Evolutionary conservation across 2,113 vertebrate genomes (phyloP).

Genomic region (Pogonocichla stellata): DNA sequence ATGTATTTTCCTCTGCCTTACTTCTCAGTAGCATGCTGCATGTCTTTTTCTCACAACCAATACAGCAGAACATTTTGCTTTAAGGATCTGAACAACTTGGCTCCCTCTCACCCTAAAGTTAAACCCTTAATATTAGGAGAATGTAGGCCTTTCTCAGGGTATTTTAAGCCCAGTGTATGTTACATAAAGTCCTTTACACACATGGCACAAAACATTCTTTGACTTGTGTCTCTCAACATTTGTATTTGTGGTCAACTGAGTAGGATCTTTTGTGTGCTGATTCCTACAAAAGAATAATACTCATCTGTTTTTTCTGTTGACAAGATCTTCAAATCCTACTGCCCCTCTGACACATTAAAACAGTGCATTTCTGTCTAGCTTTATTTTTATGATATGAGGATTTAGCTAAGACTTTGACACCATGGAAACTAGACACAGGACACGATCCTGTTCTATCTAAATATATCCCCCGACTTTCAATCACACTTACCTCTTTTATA

Average conservation of each 20-base stretch:
- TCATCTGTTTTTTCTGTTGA: conserved; percentile 57
- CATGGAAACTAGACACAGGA: conserved; percentile 66
- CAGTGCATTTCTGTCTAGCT: conserved; percentile 27
- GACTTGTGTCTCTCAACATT: conserved; percentile 2
- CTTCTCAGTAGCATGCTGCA: background rate
- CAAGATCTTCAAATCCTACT: conserved; percentile 53
- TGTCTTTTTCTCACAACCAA: background rate
- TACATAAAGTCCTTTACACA: conserved; percentile 24
- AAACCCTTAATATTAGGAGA: conserved; percentile 9
- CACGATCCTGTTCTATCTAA: conserved; percentile 55
- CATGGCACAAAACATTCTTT: conserved; percentile 1
- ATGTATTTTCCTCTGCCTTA: background rate
- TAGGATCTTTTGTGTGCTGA: background rate
- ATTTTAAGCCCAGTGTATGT: background rate
- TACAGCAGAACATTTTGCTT: background rate
- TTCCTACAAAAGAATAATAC: conserved; percentile 7
- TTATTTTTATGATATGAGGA: conserved; percentile 29
- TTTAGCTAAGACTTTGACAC: conserved; percentile 67
- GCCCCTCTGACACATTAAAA: conserved; percentile 46
- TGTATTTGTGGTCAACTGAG: conserved; percentile 35
- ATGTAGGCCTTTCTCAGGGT: background rate
- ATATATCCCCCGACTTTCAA: conserved; percentile 54
- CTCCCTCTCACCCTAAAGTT: conserved; percentile 8
- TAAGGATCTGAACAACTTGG: background rate
- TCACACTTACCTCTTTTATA: conserved; percentile 21